Conservation (phyloP, 2,888 invertebrate genomes). For the Corbicula japonica region DNA sequence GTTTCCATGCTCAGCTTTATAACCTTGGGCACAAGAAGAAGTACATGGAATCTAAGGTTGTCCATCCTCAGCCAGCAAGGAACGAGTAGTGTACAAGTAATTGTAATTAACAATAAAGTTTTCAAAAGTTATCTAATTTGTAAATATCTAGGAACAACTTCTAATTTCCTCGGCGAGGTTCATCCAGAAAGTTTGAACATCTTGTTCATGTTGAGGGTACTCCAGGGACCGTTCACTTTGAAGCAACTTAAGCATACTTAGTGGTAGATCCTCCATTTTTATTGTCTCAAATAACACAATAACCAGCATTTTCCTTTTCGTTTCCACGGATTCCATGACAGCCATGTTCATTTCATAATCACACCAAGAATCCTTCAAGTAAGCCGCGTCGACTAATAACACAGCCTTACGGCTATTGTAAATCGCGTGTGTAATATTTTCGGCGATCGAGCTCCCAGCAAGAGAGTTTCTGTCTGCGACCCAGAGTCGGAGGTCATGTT, state of each 20-base stretch:
- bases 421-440: constrained; percentile 62
- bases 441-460: constrained; percentile 56
- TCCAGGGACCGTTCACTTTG: constrained; percentile 31
- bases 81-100: too few species aligned
- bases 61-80: too few species aligned
- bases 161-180: constrained; percentile 41
- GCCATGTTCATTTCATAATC: constrained; percentile 67
- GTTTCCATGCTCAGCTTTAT: too few species aligned
- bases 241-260: constrained; percentile 38
- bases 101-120: too few species aligned
- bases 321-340: constrained; percentile 45
- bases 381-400: constrained; percentile 47
- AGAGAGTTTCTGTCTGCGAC: constrained; percentile 53
- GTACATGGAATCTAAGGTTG: too few species aligned
- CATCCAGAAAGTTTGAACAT: constrained; percentile 52
- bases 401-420: constrained; percentile 56
- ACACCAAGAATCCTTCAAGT: constrained; percentile 57
- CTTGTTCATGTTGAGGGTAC: constrained; percentile 44
- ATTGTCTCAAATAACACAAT: constrained; percentile 50
- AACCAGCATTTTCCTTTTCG: constrained; percentile 49
- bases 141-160: too few species aligned
- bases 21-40: too few species aligned
- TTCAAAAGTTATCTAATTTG: too few species aligned
- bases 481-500: constrained; percentile 47
- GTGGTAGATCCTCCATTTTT: constrained; percentile 26